Conservation (phyloP, 1,140 invertebrate species). For the Chionoecetes opilio region DNA sequence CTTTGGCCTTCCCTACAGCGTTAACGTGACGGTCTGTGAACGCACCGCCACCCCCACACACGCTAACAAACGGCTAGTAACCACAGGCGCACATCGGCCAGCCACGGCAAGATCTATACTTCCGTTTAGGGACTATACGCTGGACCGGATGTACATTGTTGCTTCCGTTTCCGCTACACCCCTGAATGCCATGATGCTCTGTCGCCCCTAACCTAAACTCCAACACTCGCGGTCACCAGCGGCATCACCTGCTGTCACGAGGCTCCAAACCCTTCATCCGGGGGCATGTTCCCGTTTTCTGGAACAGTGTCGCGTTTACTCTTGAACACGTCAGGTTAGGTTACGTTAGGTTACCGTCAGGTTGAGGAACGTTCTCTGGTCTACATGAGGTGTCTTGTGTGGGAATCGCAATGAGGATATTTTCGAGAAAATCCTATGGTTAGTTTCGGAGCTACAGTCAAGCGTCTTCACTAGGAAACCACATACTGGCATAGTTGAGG, state of each 20-base stretch:
- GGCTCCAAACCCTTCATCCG: not conserved
- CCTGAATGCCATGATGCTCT: not conserved
- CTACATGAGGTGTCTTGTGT: no score
- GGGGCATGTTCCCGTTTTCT: no score
- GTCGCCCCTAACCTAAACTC: not conserved
- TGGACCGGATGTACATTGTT: not conserved
- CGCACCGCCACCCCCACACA: not conserved
- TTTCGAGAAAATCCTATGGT: no score
- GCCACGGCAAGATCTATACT: conserved; percentile 28
- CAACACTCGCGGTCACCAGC: not conserved
- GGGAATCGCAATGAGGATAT: no score
- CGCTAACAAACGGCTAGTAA: not conserved
- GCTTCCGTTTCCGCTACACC: conserved; percentile 24
- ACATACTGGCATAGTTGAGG: no score
- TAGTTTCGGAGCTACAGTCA: no score
- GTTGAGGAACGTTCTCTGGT: no score
- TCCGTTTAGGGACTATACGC: not conserved
- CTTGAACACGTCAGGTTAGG: no score
- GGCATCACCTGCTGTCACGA: not conserved
- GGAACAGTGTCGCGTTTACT: no score
- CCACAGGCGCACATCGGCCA: conserved; percentile 2
- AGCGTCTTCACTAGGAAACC: no score
- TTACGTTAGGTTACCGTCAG: no score
- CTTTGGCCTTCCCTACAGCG: not conserved
- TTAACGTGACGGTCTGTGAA: not conserved